Percentiles rank a stretch among this genome's conserved stretches.
phyloP scores from a whole-genome alignment of 2,797 vertebrate species.

The Thamnophis elegans region DNA sequence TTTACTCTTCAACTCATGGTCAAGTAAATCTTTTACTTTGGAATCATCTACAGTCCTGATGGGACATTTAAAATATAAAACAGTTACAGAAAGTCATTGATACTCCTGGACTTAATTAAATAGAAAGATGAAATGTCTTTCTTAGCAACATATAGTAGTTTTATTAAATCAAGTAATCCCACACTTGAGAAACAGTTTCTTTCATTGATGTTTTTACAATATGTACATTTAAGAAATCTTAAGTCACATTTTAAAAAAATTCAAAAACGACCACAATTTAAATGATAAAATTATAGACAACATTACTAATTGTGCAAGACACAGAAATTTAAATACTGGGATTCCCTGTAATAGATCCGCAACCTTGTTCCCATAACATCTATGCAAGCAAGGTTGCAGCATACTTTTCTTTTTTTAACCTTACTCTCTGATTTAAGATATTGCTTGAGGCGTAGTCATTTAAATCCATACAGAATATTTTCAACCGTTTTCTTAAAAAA shows the following conservation, averaged over 20 bases:
- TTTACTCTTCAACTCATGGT: neutral
- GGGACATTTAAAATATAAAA: neutral
- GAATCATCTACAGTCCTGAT: neutral
- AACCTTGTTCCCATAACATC: neutral
- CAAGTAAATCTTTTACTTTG: neutral
- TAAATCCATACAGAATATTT: neutral
- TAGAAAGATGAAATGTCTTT: neutral
- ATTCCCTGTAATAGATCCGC: neutral
- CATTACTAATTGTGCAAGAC: neutral
- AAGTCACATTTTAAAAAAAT: neutral
- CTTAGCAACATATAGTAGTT: neutral
- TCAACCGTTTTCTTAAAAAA: neutral
- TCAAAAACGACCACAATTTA: neutral
- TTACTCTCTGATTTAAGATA: neutral
- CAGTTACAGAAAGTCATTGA: neutral
- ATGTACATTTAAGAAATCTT: constrained; percentile 1
- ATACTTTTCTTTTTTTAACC: neutral
- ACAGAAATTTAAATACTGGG: neutral
- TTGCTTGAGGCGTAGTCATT: neutral
- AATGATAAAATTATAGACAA: neutral
- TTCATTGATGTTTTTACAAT: neutral
- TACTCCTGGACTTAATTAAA: neutral
- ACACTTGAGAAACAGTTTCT: neutral
- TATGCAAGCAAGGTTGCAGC: neutral
- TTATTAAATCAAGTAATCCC: constrained; percentile 4